A percentile compares a stretch with the other conserved stretches of the same genome.
Conservation (phyloP, 2,888 invertebrate species). For the Liopterus haemorrhoidalis region DNA sequence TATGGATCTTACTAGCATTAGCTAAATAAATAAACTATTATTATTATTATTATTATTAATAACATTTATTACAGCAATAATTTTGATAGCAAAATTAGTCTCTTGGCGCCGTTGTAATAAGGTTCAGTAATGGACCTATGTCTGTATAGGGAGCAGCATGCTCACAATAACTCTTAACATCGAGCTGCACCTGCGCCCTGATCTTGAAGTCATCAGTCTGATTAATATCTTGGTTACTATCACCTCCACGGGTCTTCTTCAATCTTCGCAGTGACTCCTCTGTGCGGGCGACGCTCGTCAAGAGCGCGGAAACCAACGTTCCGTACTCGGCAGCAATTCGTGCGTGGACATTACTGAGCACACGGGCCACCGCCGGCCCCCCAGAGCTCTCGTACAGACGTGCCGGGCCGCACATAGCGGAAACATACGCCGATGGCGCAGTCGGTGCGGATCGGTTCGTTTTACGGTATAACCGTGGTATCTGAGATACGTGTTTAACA, state of each 20-base stretch:
- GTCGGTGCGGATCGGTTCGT: constrained; percentile 84
- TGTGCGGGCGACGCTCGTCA: constrained; percentile 90
- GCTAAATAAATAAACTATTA: too few species aligned
- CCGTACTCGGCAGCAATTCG: too few species aligned
- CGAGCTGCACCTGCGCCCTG: constrained; percentile 79
- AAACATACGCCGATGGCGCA: constrained; percentile 75
- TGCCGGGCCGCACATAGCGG: constrained; percentile 56
- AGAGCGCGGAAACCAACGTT: constrained; percentile 74
- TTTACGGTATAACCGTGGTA: constrained; percentile 86
- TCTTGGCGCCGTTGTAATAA: too few species aligned
- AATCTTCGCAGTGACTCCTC: constrained; percentile 88
- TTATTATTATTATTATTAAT: too few species aligned
- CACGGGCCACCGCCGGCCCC: too few species aligned
- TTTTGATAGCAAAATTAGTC: too few species aligned
- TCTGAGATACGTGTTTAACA: constrained; percentile 80
- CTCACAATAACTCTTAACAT: constrained; percentile 70
- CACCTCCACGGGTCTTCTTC: constrained; percentile 54
- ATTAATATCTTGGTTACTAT: constrained; percentile 49
- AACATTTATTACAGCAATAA: too few species aligned
- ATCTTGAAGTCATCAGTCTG: constrained; percentile 85
- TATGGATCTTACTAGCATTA: too few species aligned
- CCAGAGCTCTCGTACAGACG: too few species aligned
- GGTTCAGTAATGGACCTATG: too few species aligned
- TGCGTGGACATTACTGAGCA: too few species aligned
- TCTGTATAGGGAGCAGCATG: too few species aligned